Evolutionary conservation across 1,140 invertebrate species (phyloP), one percentile per base, ranked within the genome.

Genomic region (Thrips palmi): DNA sequence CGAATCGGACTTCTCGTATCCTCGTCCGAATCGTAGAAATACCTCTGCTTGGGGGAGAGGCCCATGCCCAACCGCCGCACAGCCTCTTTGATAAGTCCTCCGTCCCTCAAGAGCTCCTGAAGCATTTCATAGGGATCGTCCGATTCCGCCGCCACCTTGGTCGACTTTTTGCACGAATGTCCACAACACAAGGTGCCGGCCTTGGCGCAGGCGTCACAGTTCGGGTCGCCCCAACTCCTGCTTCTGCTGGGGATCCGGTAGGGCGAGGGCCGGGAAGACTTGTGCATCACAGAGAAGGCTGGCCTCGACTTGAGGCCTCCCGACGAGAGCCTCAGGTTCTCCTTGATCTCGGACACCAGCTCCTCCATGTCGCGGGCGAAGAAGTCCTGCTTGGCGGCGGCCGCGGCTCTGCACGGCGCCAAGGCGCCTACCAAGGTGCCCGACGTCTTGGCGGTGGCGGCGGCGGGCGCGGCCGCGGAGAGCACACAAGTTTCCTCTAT

Each of bases 81-180:
- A 4, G 75, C 74, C 52, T 77, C 74, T 46, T 72, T 75, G 24
- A 77, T 75, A n/a, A 76, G 58, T 40, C 66, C 68, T 28, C 73
- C 72, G 40, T 72, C 65, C 25, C 67, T 58, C 12, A 77, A 51
- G 14, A 76, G 49, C 39, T 65, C 68, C 45, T 75, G 70, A 17
- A 77, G 56, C 33, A 74, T 53, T 52, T 73, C 70, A 51, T 76
- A 77, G 0, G 73, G 71, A 49, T 75, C 69, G 23, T 74, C 64
- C 31, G 58, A 51, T 22, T 45, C 48, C 27, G 47, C 56, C 23
- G 45, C 45, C n/a, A 50, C 47, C 46, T 46, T 57, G 14, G 30
- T 33, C 12, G 21, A 31, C 14, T 34, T 34, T 34, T 6, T 6
- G 6, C 11, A 15, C 19, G 14, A 34, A 19, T 34, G 17, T 18